Evolutionary conservation across 2,113 vertebrate species (phyloP).

Genomic region (Clupea harengus): DNA sequence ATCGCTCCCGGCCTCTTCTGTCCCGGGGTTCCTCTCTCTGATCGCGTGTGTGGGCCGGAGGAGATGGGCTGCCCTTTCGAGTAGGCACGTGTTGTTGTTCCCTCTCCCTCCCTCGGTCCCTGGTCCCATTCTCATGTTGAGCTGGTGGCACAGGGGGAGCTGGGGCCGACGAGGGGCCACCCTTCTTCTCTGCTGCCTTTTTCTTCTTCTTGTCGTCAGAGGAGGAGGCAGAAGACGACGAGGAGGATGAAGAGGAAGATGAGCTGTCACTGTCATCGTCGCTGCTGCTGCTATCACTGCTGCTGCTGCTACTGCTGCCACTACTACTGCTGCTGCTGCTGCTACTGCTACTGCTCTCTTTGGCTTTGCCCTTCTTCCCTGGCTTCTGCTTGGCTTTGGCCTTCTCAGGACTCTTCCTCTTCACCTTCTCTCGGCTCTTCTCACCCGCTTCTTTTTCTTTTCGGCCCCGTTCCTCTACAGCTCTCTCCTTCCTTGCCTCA

Average conservation of each 20-base stretch:
- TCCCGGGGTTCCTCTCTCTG: conserved; percentile 13
- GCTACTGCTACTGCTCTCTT: conserved; percentile 50
- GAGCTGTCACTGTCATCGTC: conserved; percentile 58
- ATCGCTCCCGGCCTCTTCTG: neutral
- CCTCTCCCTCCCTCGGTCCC: conserved; percentile 24
- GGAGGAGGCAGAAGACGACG: conserved; percentile 59
- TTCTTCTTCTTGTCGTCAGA: conserved; percentile 56
- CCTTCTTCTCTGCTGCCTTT: neutral
- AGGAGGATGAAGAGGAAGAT: conserved; percentile 53
- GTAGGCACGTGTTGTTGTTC: neutral
- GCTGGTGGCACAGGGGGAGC: conserved; percentile 43
- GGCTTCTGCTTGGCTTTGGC: conserved; percentile 30
- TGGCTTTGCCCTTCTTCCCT: conserved; percentile 37
- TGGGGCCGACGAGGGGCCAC: neutral
- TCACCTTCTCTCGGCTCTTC: conserved; percentile 27
- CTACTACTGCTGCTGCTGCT: conserved; percentile 45
- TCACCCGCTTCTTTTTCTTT: conserved; percentile 7
- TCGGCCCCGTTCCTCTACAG: neutral
- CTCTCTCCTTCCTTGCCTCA: neutral
- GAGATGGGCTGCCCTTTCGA: conserved; percentile 11
- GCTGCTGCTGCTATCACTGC: conserved; percentile 25
- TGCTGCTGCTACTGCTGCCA: conserved; percentile 34
- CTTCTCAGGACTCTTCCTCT: neutral
- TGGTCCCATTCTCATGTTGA: conserved; percentile 51
- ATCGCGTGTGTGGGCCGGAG: neutral